These are phyloP conservation scores for Imbricaverruca yamaguchii DNA, from an alignment of 2,888 invertebrate species.

Conservation along the genomic window DNA sequence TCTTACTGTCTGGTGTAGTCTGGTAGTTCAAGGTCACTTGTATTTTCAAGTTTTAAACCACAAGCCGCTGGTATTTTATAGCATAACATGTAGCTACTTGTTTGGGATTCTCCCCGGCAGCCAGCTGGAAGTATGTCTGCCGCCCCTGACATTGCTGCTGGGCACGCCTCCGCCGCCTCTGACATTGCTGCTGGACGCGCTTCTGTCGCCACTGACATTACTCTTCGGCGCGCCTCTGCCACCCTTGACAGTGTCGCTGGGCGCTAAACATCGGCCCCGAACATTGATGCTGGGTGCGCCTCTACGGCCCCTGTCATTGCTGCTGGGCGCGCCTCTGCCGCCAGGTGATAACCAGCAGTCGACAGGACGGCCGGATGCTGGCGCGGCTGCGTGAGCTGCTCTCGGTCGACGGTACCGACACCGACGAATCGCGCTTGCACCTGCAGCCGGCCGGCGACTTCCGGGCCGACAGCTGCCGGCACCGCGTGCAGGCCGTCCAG, in stretches of 20 bases:
- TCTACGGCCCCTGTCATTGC: background rate
- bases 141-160: too few species aligned
- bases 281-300: background rate
- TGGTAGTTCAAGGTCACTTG: too few species aligned
- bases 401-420: background rate
- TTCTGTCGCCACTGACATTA: background rate
- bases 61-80: too few species aligned
- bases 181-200: background rate
- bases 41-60: too few species aligned
- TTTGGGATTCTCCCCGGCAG: too few species aligned
- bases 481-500: slow-evolving; percentile 14
- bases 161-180: background rate
- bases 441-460: slow-evolving; percentile 6
- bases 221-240: background rate
- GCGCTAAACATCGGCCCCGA: too few species aligned
- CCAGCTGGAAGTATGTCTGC: too few species aligned
- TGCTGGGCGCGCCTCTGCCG: background rate
- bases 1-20: too few species aligned
- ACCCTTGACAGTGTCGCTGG: too few species aligned
- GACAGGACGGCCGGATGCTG: slow-evolving; percentile 15
- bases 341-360: slow-evolving; percentile 15
- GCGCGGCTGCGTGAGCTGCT: background rate
- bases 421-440: background rate
- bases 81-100: too few species aligned
- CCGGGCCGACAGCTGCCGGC: slow-evolving; percentile 22